Base-by-base conservation (phyloP, 2,797 vertebrate species). In the Argentina silus region DNA sequence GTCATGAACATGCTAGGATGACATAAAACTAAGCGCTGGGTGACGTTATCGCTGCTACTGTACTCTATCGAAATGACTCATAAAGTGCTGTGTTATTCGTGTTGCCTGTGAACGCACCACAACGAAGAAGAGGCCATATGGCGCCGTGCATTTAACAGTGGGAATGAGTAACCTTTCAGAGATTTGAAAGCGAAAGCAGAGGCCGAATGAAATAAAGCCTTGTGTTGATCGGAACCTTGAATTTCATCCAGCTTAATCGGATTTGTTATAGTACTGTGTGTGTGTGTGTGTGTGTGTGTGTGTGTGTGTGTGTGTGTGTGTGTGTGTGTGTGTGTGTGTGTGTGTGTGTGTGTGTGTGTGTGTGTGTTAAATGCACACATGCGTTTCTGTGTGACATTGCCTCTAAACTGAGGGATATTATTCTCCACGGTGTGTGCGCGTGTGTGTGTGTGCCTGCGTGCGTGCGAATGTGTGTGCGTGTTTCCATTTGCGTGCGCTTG, bases 211-310 rank as follows among this genome's bases (percentile, higher is more conserved):
- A 36, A 61, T 48, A 36, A 36, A 70, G 70, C 21, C 72, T 36
- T 4, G 12, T 36, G 27, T 36, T 36, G 27, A 36, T 36, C 60
- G 72, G 71, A 78, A 66, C 2, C 59, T 72, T 9, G 0, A 72
- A 77, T 72, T 72, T 21, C 48, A 69, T 6, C 51, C 23, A 60
- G 11, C 3, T 19, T 74, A 67, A 72, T 80, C 77, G 72, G 74
- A 79, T 76, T 76, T 68, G 63, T 79, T 57, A 48, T 73, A 17
- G 42, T n/a, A 55, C n/a, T 65, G 61, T 45, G 61, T 57, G 61
- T 15, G n/a, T 56, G 59, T 76, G 60, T 21, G 36, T 65, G 59
- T 53, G 63, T 70, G 75, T 57, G n/a, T 75, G 4, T 44, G 27
- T 63, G 57, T 62, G 48, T 44, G 67, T 45, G 51, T 78, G 42